These are phyloP conservation scores for Antheraea assamensis DNA, from an alignment of 2,888 invertebrate genomes.

Conservation along the genomic window DNA sequence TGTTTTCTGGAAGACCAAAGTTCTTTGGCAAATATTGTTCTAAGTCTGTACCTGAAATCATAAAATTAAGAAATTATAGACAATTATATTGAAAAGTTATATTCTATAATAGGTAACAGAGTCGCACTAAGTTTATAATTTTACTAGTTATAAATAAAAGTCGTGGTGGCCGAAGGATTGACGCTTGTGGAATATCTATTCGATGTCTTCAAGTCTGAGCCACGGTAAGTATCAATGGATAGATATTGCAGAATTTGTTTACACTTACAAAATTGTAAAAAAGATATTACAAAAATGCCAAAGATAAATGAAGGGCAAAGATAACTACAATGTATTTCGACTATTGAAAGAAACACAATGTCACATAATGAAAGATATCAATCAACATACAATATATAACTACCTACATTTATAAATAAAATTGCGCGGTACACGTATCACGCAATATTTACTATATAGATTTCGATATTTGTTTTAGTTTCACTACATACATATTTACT, in stretches of 20 bases:
- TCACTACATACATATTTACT: too few species aligned
- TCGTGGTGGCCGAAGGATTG: background rate
- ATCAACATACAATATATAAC: background rate
- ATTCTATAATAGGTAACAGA: background rate
- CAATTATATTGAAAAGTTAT: background rate
- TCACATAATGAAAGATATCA: background rate
- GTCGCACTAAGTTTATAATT: background rate
- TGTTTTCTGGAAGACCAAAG: slow-evolving; percentile 82
- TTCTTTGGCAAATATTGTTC: slow-evolving; percentile 84
- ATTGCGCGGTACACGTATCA: background rate
- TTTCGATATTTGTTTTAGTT: too few species aligned
- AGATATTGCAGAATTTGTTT: background rate
- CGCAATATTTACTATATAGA: too few species aligned
- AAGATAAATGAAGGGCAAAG: background rate
- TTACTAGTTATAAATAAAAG: background rate
- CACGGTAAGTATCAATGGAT: background rate
- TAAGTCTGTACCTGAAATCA: slow-evolving; percentile 80
- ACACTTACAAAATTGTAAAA: background rate
- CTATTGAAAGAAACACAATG: background rate
- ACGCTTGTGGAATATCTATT: background rate
- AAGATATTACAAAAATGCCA: background rate
- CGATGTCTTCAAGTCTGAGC: background rate
- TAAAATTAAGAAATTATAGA: background rate
- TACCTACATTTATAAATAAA: background rate
- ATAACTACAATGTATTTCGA: background rate